A percentile compares a stretch with the other conserved stretches of the same genome.
These are phyloP conservation scores for Phenganax stokvisi DNA, from an alignment of 92 coral and sea anemone species.

Conservation along the genomic window DNA sequence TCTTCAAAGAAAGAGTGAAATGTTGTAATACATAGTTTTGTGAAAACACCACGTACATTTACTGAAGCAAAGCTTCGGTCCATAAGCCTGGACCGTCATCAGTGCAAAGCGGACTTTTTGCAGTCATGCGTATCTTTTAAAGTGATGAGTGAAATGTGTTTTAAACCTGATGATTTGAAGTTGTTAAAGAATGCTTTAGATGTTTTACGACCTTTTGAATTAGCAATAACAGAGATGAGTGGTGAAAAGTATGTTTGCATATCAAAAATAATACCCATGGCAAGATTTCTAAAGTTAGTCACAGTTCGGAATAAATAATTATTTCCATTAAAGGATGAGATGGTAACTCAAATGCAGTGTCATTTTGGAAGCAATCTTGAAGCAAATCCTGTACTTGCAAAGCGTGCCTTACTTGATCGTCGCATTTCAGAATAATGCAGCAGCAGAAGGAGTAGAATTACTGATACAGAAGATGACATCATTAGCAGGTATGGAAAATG, in stretches of 20 bases:
- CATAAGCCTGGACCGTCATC: too few species aligned
- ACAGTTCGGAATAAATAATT: background rate
- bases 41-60: too few species aligned
- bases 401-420: conserved; percentile 36
- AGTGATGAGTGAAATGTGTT: conserved; percentile 20
- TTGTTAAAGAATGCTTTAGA: conserved; percentile 21
- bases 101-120: too few species aligned
- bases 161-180: conserved; percentile 33
- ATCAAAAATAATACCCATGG: conserved; percentile 31
- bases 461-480: conserved; percentile 23
- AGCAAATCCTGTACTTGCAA: conserved; percentile 4
- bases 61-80: too few species aligned
- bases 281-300: conserved; percentile 26
- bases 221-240: background rate
- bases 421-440: conserved; percentile 25
- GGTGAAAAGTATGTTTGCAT: background rate
- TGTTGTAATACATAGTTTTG: background rate
- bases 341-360: conserved; percentile 28
- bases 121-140: too few species aligned
- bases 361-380: conserved; percentile 8
- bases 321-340: background rate
- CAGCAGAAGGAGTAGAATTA: conserved; percentile 4
- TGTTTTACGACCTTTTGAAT: conserved; percentile 37
- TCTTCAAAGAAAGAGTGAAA: background rate
- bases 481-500: too few species aligned